These are phyloP conservation scores for Eptesicus fuscus DNA, from an alignment of 2,113 vertebrate genomes.

Conservation along the genomic window DNA sequence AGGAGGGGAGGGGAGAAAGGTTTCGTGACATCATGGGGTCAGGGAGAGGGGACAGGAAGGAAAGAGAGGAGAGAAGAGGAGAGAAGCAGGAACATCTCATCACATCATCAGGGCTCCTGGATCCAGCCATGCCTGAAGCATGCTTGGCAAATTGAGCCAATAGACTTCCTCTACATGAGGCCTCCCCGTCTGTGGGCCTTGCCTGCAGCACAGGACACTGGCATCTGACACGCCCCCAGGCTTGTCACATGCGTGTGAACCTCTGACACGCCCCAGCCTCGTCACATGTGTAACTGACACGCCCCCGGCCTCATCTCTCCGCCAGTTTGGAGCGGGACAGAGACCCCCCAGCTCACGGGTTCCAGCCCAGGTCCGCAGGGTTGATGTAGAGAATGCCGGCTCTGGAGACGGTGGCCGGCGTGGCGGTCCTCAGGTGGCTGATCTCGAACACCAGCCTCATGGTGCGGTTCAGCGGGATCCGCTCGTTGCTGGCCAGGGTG, in stretches of 20 bases:
- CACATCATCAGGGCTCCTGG: not conserved
- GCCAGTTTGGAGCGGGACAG: not conserved
- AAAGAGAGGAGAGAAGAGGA: no score
- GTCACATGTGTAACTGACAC: no score
- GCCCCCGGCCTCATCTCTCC: not conserved
- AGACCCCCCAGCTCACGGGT: slow-evolving; percentile 76
- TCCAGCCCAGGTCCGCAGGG: slow-evolving; percentile 84
- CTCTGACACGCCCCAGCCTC: no score
- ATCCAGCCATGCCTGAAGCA: not conserved
- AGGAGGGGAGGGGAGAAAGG: not conserved
- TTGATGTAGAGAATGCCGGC: slow-evolving; percentile 88
- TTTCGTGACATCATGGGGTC: not conserved
- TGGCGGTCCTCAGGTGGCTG: slow-evolving; percentile 84
- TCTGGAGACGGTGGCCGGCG: slow-evolving; percentile 84
- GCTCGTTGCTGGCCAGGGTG: slow-evolving; percentile 87
- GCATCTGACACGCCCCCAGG: no score
- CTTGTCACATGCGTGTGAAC: no score
- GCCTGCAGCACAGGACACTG: no score
- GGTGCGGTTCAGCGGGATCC: slow-evolving; percentile 84
- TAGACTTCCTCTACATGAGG: not conserved
- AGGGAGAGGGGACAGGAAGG: not conserved
- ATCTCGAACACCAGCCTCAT: slow-evolving; percentile 88
- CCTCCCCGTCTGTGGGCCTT: no score
- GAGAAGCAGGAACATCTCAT: not conserved
- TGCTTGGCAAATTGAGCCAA: not conserved